phyloP scores from a whole-genome alignment of 2,113 vertebrate species.

The Leucopsar rothschildi region DNA sequence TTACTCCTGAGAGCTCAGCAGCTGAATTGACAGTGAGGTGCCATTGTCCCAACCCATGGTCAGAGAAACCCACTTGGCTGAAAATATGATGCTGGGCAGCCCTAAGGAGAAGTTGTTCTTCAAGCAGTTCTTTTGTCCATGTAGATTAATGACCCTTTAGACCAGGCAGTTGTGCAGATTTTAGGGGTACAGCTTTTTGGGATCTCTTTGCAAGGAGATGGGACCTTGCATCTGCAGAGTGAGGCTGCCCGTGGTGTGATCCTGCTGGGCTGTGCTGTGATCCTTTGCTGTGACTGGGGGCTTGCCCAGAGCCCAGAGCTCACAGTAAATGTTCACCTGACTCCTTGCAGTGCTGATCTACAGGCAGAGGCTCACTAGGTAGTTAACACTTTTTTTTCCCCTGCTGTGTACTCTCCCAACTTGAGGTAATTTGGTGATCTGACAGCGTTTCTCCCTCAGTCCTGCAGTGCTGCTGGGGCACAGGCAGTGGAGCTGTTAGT shows the following conservation, averaged over 20 bases:
- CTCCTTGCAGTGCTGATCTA: background rate
- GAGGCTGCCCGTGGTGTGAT: background rate
- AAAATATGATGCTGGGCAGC: background rate
- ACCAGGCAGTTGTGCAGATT: background rate
- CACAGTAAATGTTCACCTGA: background rate
- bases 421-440: background rate
- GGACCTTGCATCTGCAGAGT: fast-evolving
- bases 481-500: background rate
- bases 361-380: background rate
- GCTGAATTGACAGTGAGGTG: fast-evolving
- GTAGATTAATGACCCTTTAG: background rate
- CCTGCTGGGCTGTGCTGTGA: background rate
- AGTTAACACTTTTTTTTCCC: background rate
- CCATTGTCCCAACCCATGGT: fast-evolving
- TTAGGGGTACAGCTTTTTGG: background rate
- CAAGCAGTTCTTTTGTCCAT: background rate
- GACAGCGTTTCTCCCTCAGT: background rate
- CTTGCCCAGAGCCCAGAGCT: background rate
- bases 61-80: background rate
- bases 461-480: background rate
- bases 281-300: fast-evolving
- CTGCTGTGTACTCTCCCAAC: background rate
- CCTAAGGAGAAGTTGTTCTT: background rate
- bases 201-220: background rate
- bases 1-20: background rate